Conservation (phyloP, 2,797 vertebrate genomes). For the Ptychobarbus kaznakovi region DNA sequence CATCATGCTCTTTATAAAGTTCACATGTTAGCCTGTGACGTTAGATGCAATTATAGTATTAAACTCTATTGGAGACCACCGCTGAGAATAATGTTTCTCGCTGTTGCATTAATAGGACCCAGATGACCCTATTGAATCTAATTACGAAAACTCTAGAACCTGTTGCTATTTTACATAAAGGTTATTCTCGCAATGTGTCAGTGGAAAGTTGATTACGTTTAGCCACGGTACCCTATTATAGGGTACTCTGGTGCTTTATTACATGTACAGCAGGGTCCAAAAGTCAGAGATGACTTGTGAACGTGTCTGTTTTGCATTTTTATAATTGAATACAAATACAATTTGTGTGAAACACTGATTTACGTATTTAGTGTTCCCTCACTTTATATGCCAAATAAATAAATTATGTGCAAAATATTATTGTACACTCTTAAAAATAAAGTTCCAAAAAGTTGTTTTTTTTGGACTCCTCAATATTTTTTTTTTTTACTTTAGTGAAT, state of each 20-base stretch:
- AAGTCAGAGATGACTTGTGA: neutral
- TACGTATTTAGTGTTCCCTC: neutral
- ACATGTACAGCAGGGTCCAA: neutral
- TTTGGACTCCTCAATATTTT: neutral
- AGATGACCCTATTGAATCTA: constrained; percentile 33
- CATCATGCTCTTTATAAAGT: constrained; percentile 23
- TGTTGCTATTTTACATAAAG: constrained; percentile 20
- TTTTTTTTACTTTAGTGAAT: no score
- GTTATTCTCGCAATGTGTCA: constrained; percentile 14
- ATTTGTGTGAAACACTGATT: neutral
- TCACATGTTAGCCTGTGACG: constrained; percentile 29
- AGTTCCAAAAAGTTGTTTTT: neutral
- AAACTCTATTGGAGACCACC: constrained; percentile 28
- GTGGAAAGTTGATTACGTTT: neutral
- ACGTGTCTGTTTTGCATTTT: neutral
- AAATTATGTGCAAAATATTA: neutral
- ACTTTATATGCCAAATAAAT: neutral
- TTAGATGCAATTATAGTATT: constrained; percentile 30
- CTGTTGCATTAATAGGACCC: constrained; percentile 28
- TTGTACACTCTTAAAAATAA: neutral
- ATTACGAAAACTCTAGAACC: neutral
- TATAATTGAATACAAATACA: neutral
- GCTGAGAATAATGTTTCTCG: constrained; percentile 7
- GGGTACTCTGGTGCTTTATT: neutral
- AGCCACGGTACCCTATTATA: neutral